Conservation (phyloP, 2,113 vertebrate genomes). For the Tinamus guttatus region DNA sequence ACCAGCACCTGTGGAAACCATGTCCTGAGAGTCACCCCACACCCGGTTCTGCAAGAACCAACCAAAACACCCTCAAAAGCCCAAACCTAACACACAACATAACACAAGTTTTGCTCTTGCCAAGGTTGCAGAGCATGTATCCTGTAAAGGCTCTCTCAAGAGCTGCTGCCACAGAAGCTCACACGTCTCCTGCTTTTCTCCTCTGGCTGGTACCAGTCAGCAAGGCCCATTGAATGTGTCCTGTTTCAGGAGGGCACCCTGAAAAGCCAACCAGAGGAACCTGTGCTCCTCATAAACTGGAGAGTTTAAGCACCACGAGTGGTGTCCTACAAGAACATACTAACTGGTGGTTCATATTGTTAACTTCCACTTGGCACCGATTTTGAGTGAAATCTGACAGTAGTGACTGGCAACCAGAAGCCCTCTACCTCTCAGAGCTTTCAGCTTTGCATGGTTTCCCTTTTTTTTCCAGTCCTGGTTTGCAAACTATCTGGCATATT, state of each 20-base stretch:
- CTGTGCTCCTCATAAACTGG: background rate
- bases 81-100: background rate
- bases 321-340: background rate
- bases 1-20: background rate
- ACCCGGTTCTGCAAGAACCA: background rate
- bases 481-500: background rate
- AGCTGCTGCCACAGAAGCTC: background rate
- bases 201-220: slow-evolving; percentile 23
- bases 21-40: background rate
- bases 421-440: slow-evolving; percentile 30
- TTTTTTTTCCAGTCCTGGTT: slow-evolving; percentile 10
- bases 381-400: slow-evolving; percentile 13
- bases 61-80: background rate
- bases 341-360: too few species aligned
- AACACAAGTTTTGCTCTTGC: background rate
- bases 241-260: too few species aligned
- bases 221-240: background rate
- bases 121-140: background rate
- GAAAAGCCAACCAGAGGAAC: background rate
- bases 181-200: background rate
- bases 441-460: background rate
- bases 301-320: slow-evolving; percentile 12
- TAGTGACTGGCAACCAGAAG: slow-evolving; percentile 41
- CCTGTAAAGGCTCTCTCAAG: background rate
- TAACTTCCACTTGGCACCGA: background rate